Evolutionary conservation across 2,888 invertebrate species (phyloP).

Genomic region (Neocrepidodera transversa): DNA sequence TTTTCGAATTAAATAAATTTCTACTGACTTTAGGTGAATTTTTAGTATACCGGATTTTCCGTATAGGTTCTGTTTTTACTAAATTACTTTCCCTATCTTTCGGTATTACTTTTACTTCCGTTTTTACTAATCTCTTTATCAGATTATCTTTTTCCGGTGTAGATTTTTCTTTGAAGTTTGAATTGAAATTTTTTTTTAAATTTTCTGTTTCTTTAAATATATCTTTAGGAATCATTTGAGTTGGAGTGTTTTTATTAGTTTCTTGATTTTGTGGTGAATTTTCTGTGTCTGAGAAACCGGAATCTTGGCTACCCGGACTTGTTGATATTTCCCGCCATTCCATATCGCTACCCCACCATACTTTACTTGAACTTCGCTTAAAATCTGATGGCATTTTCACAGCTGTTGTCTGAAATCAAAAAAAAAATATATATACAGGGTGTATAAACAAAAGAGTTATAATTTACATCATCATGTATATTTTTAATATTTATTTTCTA

Average conservation of each 20-base stretch:
- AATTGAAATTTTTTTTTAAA: conserved; percentile 46
- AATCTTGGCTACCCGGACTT: conserved; percentile 75
- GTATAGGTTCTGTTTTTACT: conserved; percentile 38
- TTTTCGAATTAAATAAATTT: conserved; percentile 52
- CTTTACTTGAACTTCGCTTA: conserved; percentile 72
- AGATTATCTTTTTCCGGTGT: conserved; percentile 50
- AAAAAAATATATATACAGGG: too few relatives aligned
- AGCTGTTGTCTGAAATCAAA: conserved; percentile 34
- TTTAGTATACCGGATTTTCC: conserved; percentile 47
- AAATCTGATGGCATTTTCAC: conserved; percentile 67
- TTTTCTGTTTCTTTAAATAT: conserved; percentile 51
- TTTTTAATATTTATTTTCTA: too few relatives aligned
- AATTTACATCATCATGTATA: too few relatives aligned
- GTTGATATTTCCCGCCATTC: conserved; percentile 62
- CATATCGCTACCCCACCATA: conserved; percentile 67
- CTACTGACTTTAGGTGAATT: conserved; percentile 55
- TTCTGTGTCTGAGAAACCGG: conserved; percentile 82
- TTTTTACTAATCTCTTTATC: conserved; percentile 33
- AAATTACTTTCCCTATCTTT: conserved; percentile 35
- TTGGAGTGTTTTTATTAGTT: conserved; percentile 52
- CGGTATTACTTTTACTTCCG: conserved; percentile 37
- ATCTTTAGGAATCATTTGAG: conserved; percentile 45
- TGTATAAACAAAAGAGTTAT: too few relatives aligned
- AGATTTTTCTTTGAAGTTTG: conserved; percentile 60
- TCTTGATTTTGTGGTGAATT: conserved; percentile 63